Percentiles rank a stretch among this genome's conserved stretches.
Conservation (phyloP, 2,797 vertebrate species). For the Tarsius wallacei region DNA sequence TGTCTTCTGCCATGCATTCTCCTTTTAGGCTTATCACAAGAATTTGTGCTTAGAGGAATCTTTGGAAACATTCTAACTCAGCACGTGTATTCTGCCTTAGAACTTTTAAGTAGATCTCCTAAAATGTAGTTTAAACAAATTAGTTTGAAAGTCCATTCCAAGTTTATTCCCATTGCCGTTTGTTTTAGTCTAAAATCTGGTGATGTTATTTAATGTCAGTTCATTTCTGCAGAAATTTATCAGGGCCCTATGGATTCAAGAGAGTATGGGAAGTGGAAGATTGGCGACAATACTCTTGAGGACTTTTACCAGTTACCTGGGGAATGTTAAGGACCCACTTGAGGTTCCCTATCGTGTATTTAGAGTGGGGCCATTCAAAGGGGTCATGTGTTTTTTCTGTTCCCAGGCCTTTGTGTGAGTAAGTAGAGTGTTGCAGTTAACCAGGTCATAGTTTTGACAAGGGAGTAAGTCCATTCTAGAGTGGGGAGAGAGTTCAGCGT, state of each 20-base stretch:
- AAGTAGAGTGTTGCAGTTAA: not conserved
- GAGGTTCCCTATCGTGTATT: not conserved
- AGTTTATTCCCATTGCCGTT: not conserved
- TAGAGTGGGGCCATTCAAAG: not conserved
- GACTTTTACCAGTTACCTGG: not conserved
- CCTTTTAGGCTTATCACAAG: not conserved
- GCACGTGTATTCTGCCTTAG: not conserved
- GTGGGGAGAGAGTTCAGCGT: not conserved
- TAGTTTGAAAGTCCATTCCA: no score
- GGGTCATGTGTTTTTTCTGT: not conserved
- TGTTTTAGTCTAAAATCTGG: slow-evolving; percentile 19
- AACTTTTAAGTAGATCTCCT: slow-evolving; percentile 31
- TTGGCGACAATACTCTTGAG: not conserved
- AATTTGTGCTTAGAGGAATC: not conserved
- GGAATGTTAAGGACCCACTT: not conserved
- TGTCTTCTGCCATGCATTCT: not conserved
- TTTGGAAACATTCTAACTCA: not conserved
- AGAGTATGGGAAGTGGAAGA: rapidly evolving
- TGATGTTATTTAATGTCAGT: not conserved
- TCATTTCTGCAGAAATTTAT: slow-evolving; percentile 55
- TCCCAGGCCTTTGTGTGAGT: not conserved
- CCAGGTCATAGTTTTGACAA: not conserved
- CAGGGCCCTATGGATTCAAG: not conserved
- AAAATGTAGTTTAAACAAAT: slow-evolving; percentile 51
- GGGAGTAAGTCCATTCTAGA: not conserved